Evolutionary conservation across 53 echinoderm and acorn worm species (phyloP).

Genomic region (Zoroaster sp.): DNA sequence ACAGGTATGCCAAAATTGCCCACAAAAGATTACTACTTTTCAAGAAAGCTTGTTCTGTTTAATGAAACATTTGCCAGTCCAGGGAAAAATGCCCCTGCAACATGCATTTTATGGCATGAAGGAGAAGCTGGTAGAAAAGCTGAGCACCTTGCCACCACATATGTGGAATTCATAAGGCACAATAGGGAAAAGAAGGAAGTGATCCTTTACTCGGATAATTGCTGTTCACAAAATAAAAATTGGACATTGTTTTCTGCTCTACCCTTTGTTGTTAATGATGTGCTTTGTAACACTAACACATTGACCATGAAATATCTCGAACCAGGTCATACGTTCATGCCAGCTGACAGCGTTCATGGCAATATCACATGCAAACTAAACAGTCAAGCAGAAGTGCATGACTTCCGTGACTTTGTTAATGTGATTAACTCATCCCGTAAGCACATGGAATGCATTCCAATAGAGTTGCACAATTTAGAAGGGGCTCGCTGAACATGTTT

Average conservation of each 20-base stretch:
- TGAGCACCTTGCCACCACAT: slow-evolving; percentile 33
- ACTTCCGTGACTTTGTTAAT: slow-evolving; percentile 48
- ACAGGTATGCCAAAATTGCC: slow-evolving; percentile 62
- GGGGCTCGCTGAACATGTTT: slow-evolving; percentile 41
- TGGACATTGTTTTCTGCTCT: slow-evolving; percentile 53
- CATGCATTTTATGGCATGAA: slow-evolving; percentile 55
- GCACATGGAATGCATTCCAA: slow-evolving; percentile 8
- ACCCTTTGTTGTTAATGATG: slow-evolving; percentile 39
- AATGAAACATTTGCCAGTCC: slow-evolving; percentile 63
- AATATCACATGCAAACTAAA: slow-evolving; percentile 48
- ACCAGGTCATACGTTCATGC: slow-evolving; percentile 57
- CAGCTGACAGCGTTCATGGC: slow-evolving; percentile 52
- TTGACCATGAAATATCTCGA: slow-evolving; percentile 59
- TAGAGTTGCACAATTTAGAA: slow-evolving; percentile 26
- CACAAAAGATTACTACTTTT: slow-evolving; percentile 60
- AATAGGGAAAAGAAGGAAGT: slow-evolving; percentile 29
- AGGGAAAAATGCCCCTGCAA: not conserved
- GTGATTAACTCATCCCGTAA: slow-evolving; percentile 30
- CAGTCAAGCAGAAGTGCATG: slow-evolving; percentile 1
- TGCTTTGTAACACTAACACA: slow-evolving; percentile 11
- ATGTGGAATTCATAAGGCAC: slow-evolving; percentile 31
- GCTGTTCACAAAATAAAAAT: slow-evolving; percentile 56
- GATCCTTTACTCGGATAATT: slow-evolving; percentile 56
- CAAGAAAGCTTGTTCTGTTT: slow-evolving; percentile 56
- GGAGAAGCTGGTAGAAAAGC: slow-evolving; percentile 58